A percentile compares a stretch with the other conserved stretches of the same genome.
Conservation (phyloP, 92 coral and sea anemone species). For the Porites lobata region DNA sequence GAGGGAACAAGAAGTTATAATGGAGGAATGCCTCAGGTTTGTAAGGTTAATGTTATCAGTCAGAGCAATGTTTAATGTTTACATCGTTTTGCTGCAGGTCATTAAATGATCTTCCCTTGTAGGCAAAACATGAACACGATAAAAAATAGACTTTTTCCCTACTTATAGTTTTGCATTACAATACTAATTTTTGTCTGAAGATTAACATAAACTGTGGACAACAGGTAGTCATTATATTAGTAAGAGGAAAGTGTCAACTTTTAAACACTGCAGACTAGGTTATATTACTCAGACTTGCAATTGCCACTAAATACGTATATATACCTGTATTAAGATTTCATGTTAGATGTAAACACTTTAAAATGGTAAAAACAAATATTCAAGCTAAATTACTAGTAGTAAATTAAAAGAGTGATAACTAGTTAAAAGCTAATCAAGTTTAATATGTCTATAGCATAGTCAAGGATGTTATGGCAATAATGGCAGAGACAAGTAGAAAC, state of each 20-base stretch:
- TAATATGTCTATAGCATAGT: too few relatives aligned
- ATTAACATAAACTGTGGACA: neutral
- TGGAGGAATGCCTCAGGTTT: slow-evolving; percentile 99
- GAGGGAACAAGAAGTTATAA: slow-evolving; percentile 76
- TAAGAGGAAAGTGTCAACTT: neutral
- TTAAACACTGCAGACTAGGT: neutral
- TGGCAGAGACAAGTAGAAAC: too few relatives aligned
- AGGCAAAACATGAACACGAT: neutral
- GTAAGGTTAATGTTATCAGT: neutral
- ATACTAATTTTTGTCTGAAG: neutral
- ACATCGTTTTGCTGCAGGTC: slow-evolving; percentile 10
- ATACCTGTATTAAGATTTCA: too few relatives aligned
- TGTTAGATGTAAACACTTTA: too few relatives aligned
- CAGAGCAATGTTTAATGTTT: neutral
- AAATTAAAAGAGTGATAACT: too few relatives aligned
- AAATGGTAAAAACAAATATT: too few relatives aligned
- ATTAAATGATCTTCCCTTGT: neutral
- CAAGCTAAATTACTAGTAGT: too few relatives aligned
- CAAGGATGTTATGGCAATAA: too few relatives aligned
- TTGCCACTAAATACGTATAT: neutral
- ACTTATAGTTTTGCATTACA: slow-evolving; percentile 2
- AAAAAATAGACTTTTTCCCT: neutral
- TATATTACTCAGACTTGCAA: neutral
- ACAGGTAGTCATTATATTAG: neutral
- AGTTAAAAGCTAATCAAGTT: too few relatives aligned